phyloP scores from a whole-genome alignment of 35 echinoderm and acorn worm genomes.

The Nesometra sesokonis region DNA sequence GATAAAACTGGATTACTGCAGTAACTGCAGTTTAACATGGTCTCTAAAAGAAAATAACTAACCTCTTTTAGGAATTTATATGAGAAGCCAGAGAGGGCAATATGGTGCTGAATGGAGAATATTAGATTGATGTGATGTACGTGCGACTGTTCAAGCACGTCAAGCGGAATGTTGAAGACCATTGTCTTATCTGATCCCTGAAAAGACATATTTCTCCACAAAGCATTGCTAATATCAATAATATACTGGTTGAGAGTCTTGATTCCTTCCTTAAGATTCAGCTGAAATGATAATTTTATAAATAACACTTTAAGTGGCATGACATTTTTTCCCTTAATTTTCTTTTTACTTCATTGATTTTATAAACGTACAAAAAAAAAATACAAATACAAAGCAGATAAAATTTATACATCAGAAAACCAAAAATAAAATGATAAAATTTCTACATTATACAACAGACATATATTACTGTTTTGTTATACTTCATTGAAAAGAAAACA shows the following conservation, averaged over 20 bases:
- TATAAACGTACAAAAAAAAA: too few relatives aligned
- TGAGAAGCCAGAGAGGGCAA: conserved; percentile 49
- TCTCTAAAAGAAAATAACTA: neutral
- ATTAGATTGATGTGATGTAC: conserved; percentile 35
- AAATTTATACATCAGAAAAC: too few relatives aligned
- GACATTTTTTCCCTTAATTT: too few relatives aligned
- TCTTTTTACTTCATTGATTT: too few relatives aligned
- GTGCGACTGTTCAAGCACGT: conserved; percentile 19
- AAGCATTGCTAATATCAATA: conserved; percentile 55
- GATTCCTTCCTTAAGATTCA: neutral
- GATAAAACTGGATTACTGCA: too few relatives aligned
- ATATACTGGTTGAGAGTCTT: conserved; percentile 48
- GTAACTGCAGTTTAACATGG: too few relatives aligned
- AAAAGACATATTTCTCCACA: conserved; percentile 76
- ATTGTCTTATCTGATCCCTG: conserved; percentile 8
- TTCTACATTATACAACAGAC: too few relatives aligned
- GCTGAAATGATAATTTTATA: conserved; percentile 7
- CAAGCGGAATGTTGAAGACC: conserved; percentile 20
- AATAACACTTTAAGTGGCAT: too few relatives aligned
- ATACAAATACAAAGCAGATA: too few relatives aligned
- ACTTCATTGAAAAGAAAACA: too few relatives aligned
- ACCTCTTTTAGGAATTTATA: conserved; percentile 69
- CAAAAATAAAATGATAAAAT: too few relatives aligned
- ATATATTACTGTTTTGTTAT: too few relatives aligned
- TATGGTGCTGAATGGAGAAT: conserved; percentile 47